These are phyloP conservation scores for Coreius guichenoti DNA, from an alignment of 2,797 vertebrate genomes.

Conservation along the genomic window DNA sequence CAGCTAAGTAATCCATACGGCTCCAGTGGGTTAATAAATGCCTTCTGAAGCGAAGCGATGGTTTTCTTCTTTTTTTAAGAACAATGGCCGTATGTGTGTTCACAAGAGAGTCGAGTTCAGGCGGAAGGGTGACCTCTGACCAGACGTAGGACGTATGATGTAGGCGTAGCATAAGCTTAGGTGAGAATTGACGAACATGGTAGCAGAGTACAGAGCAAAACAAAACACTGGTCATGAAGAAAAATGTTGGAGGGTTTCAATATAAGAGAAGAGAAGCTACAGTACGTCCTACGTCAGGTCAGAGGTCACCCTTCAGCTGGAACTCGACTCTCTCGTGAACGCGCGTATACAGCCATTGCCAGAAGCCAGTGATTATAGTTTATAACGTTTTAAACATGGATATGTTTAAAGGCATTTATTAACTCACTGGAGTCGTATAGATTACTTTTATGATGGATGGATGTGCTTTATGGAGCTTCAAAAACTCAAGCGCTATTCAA, in stretches of 20 bases:
- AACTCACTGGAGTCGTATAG: no score
- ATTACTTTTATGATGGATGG: no score
- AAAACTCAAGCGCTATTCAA: background rate
- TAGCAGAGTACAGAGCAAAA: background rate
- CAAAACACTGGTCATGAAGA: background rate
- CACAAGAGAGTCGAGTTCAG: background rate
- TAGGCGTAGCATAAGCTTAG: background rate
- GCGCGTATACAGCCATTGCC: background rate
- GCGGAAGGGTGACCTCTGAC: background rate
- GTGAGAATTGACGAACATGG: background rate
- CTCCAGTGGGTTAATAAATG: background rate
- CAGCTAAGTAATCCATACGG: no score
- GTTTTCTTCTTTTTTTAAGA: background rate
- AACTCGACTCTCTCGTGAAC: background rate
- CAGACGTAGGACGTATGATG: background rate
- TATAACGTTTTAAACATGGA: no score
- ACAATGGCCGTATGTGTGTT: background rate
- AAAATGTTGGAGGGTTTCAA: background rate
- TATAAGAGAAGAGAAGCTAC: background rate
- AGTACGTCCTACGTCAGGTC: background rate
- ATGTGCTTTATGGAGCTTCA: background rate
- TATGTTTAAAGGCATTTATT: no score
- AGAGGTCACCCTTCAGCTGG: background rate
- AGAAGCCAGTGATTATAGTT: no score
- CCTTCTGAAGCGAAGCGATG: background rate